These are phyloP conservation scores for Tortricodes alternella DNA, from an alignment of 2,888 invertebrate species.

Conservation along the genomic window DNA sequence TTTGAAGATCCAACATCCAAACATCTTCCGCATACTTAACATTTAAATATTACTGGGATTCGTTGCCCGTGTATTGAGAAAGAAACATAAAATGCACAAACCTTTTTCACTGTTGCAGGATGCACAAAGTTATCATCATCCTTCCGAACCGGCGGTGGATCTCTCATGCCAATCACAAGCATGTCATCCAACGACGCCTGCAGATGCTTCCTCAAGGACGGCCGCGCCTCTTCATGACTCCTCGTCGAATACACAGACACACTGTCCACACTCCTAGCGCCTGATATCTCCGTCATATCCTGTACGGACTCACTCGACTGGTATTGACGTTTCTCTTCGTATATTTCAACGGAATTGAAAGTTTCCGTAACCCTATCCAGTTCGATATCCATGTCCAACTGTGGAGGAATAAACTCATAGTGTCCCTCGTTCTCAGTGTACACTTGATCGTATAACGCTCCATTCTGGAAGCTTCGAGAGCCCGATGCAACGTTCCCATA, in stretches of 20 bases:
- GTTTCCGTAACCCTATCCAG: conserved; percentile 62
- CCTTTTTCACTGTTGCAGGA: conserved; percentile 71
- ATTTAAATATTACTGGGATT: background rate
- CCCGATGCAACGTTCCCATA: conserved; percentile 65
- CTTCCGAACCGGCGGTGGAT: conserved; percentile 45
- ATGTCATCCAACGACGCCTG: conserved; percentile 84
- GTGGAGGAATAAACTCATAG: conserved; percentile 65
- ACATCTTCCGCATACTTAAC: too few relatives aligned
- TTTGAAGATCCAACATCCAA: too few relatives aligned
- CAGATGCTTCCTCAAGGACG: conserved; percentile 56
- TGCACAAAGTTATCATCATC: conserved; percentile 74
- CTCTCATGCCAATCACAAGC: conserved; percentile 72
- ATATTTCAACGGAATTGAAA: conserved; percentile 72
- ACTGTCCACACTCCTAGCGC: conserved; percentile 74
- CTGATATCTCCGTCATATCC: conserved; percentile 78
- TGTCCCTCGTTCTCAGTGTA: conserved; percentile 72
- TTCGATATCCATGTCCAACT: conserved; percentile 58
- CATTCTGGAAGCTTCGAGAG: conserved; percentile 55
- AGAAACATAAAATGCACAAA: conserved; percentile 33
- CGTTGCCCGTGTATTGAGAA: background rate
- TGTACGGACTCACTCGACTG: conserved; percentile 79
- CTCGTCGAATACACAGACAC: conserved; percentile 83
- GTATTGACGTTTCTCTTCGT: conserved; percentile 62
- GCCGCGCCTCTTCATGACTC: conserved; percentile 78
- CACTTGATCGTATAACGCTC: conserved; percentile 70